Evolutionary conservation across 2,113 vertebrate genomes (phyloP), one percentile per base, ranked within the genome.

Genomic region (Forbesichthys agassizii): DNA sequence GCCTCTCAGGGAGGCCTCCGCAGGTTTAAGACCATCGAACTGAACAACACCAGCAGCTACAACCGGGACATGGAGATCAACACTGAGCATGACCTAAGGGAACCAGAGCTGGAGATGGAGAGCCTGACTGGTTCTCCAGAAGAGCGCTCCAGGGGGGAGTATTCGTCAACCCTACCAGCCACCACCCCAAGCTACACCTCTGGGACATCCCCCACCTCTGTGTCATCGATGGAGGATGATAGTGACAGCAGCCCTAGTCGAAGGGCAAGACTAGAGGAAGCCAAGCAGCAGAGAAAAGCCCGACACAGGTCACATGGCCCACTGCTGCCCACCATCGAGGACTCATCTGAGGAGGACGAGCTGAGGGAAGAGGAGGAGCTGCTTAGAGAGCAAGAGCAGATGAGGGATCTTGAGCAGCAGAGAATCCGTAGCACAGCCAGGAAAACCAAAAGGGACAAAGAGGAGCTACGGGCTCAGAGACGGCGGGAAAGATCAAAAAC

Each of bases 91-190:
- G 96, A 98, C 33, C 67, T 95, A 67, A 89, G 91, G 71, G 98
- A 99, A 74, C 98, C 98, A 0, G 98, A 99, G 88, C 90, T 99
- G 58, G 98, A 99, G 90, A 99, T 99, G 98, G 98, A 99, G 85
- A 99, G 98, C 85, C 88, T 99, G 64, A 99, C 97, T 0, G 98
- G 96, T 48, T 98, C 98, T 0, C 97, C 98, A 0, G 98, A 99
- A 72, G 98, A 99, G 83, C 92, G 95, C 33, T 99, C 97, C 60
- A 95, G 94, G 0, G 98, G 97, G 0, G 98, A 99, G 73, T 98
- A 98, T 79, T 99, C 97, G 8, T 99, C 98, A 61, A 98, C 97
- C 3, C 84, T 99, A 72, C 98, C 98, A 0, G 95, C 98, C 66
- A 98, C 97, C 11, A 99, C 98, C 0, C 96, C 98, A 66, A 99